Evolutionary conservation across 2,797 vertebrate species (phyloP), one percentile per base, ranked within the genome.

Genomic region (Etheostoma nigrum): DNA sequence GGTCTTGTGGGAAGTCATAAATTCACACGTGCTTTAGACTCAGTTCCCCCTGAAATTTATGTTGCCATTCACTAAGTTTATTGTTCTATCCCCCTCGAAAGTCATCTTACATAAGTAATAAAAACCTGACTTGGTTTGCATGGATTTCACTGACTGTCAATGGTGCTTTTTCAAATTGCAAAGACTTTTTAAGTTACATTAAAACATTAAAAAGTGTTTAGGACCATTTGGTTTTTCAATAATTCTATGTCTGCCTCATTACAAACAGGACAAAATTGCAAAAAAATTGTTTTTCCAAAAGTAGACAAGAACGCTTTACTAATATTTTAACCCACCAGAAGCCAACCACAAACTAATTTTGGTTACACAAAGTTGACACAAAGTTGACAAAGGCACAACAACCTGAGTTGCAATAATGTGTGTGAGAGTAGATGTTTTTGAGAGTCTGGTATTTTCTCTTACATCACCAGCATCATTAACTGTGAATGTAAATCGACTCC

Each of bases 391-490:
- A 64, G 67, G n/a, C 25, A 69, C 47, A 68, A 45, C 36, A 68
- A 68, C 25, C 12, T 23, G 25, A 44, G 57, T 44, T 70, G 52
- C 1, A 2, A 59, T 83, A 72, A 44, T 45, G 48, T 51, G 53
- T 33, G 67, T n/a, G 25, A 54, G 67, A 36, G 44, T 18, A 40
- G 18, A 21, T 79, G 76, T 84, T 86, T 83, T 71, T 59, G 21
- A 81, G 47, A 12, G 4, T 67, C 55, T 48, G 65, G 45, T 51
- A 68, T 82, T 83, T 81, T 80, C 78, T 64, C 44, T 82, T 61
- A 83, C 77, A 36, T 83, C 80, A 86, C 49, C 58, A 30, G 44
- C 68, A n/a, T 76, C 52, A 76, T 83, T 67, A 87, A 65, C 59
- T 36, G 62, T 42, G 62, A 72, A 83, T 79, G 36, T 53, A 82